A percentile compares a stretch with the other conserved stretches of the same genome.
These are phyloP conservation scores for Gallinago media DNA, from an alignment of 2,113 vertebrate genomes.

Conservation along the genomic window DNA sequence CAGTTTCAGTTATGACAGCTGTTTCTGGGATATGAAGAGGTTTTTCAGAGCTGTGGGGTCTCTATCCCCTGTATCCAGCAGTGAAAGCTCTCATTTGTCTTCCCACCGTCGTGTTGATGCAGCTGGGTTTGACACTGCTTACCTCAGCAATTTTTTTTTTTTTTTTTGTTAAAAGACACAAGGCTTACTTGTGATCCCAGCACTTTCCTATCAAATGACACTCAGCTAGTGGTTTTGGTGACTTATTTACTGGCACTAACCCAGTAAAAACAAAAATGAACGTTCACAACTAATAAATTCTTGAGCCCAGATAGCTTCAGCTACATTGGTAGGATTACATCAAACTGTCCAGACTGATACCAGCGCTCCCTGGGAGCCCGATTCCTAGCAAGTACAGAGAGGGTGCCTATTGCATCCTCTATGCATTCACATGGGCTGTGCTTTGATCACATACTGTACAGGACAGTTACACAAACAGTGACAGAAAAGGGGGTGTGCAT, in stretches of 20 bases:
- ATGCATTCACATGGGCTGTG: neutral
- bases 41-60: constrained; percentile 66
- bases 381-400: constrained; percentile 3
- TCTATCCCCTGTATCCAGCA: constrained; percentile 73
- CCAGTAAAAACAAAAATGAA: constrained; percentile 84
- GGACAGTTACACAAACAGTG: neutral
- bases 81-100: constrained; percentile 84
- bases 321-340: constrained; percentile 65
- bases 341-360: constrained; percentile 65
- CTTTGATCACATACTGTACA: neutral
- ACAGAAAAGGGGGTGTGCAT: neutral
- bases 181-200: constrained; percentile 83
- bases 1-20: constrained; percentile 72
- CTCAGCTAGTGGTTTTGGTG: constrained; percentile 78
- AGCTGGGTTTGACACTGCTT: constrained; percentile 84
- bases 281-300: constrained; percentile 82
- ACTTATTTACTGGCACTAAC: constrained; percentile 82
- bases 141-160: constrained; percentile 78
- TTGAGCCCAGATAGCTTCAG: constrained; percentile 68
- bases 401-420: neutral
- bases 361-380: constrained; percentile 12
- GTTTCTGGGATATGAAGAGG: constrained; percentile 63
- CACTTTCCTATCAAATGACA: constrained; percentile 86
- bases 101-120: constrained; percentile 80
- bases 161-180: constrained; percentile 77